Conservation (phyloP, 2,113 vertebrate genomes). For the Tautogolabrus adspersus region DNA sequence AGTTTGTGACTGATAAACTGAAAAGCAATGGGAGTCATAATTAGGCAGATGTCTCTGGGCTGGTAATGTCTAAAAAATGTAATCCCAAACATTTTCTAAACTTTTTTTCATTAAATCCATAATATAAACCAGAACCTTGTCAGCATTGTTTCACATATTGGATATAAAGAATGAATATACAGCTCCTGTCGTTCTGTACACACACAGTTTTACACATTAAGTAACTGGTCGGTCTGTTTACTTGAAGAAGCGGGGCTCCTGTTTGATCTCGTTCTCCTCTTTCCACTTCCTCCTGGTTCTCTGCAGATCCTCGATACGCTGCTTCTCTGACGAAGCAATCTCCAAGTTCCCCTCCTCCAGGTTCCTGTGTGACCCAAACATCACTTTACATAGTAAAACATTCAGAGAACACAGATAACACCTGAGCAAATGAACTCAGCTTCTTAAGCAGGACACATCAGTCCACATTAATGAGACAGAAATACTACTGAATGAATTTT, state of each 20-base stretch:
- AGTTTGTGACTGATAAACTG: neutral
- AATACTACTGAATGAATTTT: too few relatives aligned
- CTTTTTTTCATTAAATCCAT: too few relatives aligned
- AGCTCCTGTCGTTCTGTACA: too few relatives aligned
- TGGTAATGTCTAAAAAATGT: too few relatives aligned
- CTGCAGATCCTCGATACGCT: slow-evolving; percentile 96
- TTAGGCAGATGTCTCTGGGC: too few relatives aligned
- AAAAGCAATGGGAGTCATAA: too few relatives aligned
- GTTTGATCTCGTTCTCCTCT: slow-evolving; percentile 93
- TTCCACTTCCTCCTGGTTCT: slow-evolving; percentile 90
- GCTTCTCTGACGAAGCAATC: slow-evolving; percentile 92
- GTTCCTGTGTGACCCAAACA: slow-evolving; percentile 73
- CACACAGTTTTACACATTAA: too few relatives aligned
- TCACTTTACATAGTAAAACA: slow-evolving; percentile 65
- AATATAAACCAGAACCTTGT: too few relatives aligned
- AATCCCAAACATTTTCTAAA: too few relatives aligned
- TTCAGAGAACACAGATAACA: neutral
- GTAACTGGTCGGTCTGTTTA: slow-evolving; percentile 74
- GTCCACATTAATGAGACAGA: too few relatives aligned
- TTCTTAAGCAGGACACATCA: too few relatives aligned
- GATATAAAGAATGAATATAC: neutral
- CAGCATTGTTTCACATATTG: neutral
- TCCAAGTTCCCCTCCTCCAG: slow-evolving; percentile 96
- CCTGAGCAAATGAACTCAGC: too few relatives aligned
- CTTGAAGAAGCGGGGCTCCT: slow-evolving; percentile 97